These are phyloP conservation scores for Neocrepidodera transversa DNA, from an alignment of 2,888 invertebrate genomes.

Conservation along the genomic window DNA sequence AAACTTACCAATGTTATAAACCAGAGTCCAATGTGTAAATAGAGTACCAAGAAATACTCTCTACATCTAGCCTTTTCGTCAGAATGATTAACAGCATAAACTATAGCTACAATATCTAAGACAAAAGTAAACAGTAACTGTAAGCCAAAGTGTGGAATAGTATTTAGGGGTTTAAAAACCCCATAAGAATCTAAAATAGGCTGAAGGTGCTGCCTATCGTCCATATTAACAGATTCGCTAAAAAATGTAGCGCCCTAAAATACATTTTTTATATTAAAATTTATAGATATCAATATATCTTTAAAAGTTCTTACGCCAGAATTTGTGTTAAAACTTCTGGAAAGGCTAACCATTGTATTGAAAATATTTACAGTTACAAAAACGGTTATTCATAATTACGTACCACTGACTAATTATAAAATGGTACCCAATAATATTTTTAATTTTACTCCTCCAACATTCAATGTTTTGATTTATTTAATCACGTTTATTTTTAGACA, in stretches of 20 bases:
- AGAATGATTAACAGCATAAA: constrained; percentile 56
- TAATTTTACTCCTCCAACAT: too few relatives aligned
- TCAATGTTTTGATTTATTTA: too few relatives aligned
- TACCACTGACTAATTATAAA: constrained; percentile 2
- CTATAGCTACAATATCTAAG: constrained; percentile 55
- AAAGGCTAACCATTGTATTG: constrained; percentile 50
- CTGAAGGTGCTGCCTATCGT: constrained; percentile 55
- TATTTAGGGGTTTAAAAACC: constrained; percentile 56
- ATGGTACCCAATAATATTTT: too few relatives aligned
- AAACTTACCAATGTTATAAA: constrained; percentile 64
- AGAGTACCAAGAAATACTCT: constrained; percentile 67
- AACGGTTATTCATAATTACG: constrained; percentile 1
- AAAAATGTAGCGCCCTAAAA: constrained; percentile 60
- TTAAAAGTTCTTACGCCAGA: constrained; percentile 47
- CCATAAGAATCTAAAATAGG: constrained; percentile 58
- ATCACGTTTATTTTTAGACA: too few relatives aligned
- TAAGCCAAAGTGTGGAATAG: constrained; percentile 52
- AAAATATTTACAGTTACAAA: constrained; percentile 5
- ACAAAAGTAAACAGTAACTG: constrained; percentile 53
- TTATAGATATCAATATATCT: constrained; percentile 27
- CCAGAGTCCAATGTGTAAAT: constrained; percentile 67
- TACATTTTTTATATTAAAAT: constrained; percentile 51
- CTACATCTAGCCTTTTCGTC: constrained; percentile 61
- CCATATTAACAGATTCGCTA: constrained; percentile 58
- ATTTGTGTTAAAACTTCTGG: constrained; percentile 53